phyloP scores from a whole-genome alignment of 2,797 vertebrate species.

The Cossypha dichroa region DNA sequence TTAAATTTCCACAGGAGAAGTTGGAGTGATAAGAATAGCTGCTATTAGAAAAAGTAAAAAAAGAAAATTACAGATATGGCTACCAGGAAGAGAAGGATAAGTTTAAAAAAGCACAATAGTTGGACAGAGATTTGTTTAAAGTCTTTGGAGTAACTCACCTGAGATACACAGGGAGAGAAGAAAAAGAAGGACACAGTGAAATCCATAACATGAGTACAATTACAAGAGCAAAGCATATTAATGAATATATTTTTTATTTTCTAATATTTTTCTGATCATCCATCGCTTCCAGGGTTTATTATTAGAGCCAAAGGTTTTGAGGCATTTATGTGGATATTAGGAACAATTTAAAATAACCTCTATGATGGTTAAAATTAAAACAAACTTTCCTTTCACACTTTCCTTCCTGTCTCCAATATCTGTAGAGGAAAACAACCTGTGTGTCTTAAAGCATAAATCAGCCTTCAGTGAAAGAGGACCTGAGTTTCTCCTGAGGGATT shows the following conservation, averaged over 20 bases:
- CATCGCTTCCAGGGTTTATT: not conserved
- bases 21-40: not conserved
- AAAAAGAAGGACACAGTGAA: not conserved
- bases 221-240: not conserved
- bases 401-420: not conserved
- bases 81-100: not conserved
- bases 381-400: not conserved
- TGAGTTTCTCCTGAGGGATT: not conserved
- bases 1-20: not conserved
- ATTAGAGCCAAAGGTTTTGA: not conserved
- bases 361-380: not conserved
- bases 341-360: rapidly evolving
- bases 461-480: not conserved
- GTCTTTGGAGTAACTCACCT: not conserved
- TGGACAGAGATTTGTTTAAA: not conserved
- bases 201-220: not conserved
- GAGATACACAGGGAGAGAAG: not conserved
- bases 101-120: not conserved
- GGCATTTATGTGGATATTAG: not conserved
- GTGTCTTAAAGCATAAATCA: not conserved
- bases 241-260: not conserved
- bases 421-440: not conserved
- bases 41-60: not conserved
- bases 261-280: not conserved
- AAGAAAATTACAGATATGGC: not conserved